Evolutionary conservation across 2,888 invertebrate genomes (phyloP).

Genomic region (Lepidochitona cinerea): DNA sequence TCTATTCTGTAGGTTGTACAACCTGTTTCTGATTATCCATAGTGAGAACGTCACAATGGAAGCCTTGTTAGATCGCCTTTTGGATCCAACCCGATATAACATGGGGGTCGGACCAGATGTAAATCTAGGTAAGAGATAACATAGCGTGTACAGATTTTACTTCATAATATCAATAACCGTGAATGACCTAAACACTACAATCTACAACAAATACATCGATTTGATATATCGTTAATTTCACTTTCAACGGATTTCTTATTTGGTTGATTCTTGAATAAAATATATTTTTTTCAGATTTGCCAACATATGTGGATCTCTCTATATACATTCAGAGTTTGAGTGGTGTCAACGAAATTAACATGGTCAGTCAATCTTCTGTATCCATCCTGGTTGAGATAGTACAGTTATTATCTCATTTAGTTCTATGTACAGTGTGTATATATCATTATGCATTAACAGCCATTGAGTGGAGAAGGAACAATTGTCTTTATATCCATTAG

Average conservation of each 20-base stretch:
- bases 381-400: no score
- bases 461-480: no score
- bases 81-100: background rate
- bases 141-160: no score
- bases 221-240: background rate
- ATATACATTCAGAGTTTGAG: conserved; percentile 4
- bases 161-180: no score
- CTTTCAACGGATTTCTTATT: background rate
- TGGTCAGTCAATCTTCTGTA: background rate
- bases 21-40: no score
- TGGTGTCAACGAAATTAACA: conserved; percentile 1
- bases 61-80: background rate
- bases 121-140: background rate
- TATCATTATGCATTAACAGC: no score
- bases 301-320: background rate
- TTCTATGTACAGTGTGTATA: no score
- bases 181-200: no score
- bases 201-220: no score
- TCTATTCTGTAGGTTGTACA: no score
- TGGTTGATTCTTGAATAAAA: background rate
- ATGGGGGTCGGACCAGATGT: background rate
- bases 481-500: no score
- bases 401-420: no score
- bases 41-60: background rate
- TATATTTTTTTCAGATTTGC: background rate